These are phyloP conservation scores for Arothron firmamentum DNA, from an alignment of 2,113 vertebrate species.

Conservation along the genomic window DNA sequence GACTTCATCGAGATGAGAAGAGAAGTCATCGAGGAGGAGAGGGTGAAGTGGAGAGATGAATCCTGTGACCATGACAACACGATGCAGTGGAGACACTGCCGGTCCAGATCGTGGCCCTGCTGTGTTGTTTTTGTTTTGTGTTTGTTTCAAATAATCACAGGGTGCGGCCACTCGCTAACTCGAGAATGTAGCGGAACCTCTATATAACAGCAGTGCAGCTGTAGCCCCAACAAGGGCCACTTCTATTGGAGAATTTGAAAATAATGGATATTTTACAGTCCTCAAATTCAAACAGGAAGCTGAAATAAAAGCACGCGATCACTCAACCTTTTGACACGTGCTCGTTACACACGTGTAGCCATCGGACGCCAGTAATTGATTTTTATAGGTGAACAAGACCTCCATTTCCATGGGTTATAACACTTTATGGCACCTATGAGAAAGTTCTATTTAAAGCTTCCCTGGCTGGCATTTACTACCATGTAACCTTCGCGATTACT, in stretches of 20 bases:
- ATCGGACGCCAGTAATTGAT: slow-evolving; percentile 43
- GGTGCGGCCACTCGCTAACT: slow-evolving; percentile 78
- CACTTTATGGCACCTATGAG: slow-evolving; percentile 69
- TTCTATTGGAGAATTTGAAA: slow-evolving; percentile 42
- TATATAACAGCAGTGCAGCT: slow-evolving; percentile 23
- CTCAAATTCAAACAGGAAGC: slow-evolving; percentile 18
- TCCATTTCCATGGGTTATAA: slow-evolving; percentile 68
- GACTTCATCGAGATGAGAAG: too few relatives aligned
- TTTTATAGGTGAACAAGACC: slow-evolving; percentile 47
- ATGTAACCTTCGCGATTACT: slow-evolving; percentile 80
- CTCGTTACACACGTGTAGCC: slow-evolving; percentile 22
- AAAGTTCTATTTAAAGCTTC: slow-evolving; percentile 75
- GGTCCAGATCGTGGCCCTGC: slow-evolving; percentile 78
- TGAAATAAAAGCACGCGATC: slow-evolving; percentile 6
- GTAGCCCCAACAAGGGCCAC: slow-evolving; percentile 16
- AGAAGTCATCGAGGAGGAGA: slow-evolving; percentile 74
- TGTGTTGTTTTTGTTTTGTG: slow-evolving; percentile 25
- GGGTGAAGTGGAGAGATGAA: slow-evolving; percentile 82
- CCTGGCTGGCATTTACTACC: slow-evolving; percentile 73
- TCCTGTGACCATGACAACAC: slow-evolving; percentile 86
- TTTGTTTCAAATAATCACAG: slow-evolving; percentile 68
- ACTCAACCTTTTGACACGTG: slow-evolving; percentile 36
- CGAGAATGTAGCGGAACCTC: slow-evolving; percentile 56
- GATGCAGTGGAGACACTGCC: slow-evolving; percentile 78
- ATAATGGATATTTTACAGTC: slow-evolving; percentile 18